Evolutionary conservation across 1,140 invertebrate genomes (phyloP), one percentile per base, ranked within the genome.

Genomic region (Conus betulinus): DNA sequence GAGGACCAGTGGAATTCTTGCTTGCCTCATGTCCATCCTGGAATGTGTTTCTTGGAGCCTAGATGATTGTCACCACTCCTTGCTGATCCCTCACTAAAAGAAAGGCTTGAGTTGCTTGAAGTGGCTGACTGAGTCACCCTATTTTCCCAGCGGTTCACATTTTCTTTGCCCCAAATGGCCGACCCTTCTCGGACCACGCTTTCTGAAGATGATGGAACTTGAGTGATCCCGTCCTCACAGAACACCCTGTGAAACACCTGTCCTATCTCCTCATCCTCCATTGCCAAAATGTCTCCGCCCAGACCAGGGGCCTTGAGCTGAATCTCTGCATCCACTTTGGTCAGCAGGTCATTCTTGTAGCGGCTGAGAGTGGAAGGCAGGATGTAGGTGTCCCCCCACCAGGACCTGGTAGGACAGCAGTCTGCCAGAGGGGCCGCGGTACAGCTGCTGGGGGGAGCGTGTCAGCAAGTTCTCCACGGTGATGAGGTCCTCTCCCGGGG

Each of bases 361-460:
- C 60, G 51, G 91, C 87, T 53, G 88, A 87, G 85, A 23, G 20
- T 79, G 85, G 71, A 25, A 3, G 85, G 85, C 20, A 87, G 83
- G 5, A 84, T 78, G 85, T 88, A 91, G 39, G 87, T 39, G 13
- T 85, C 84, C 23, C 23, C 91, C 91, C 87, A 92, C 90, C 20
- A 92, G 88, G 57, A 91, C 85, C 55, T 91, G 89, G 89, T 90
- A 92, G 23, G 91, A 88, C 78, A 92, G 63, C 88, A 90, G 88
- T 53, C 88, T 84, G 39, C 76, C 60, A 10, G 90, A 88, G 4
- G 91, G 89, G 0, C 90, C 91, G 81, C 87, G 84, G 55, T 87
- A 91, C 23, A 84, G 88, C n/a, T 87, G 82, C 8, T 17, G 23
- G 15, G 79, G 78, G 13, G 53, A 27, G 53, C 84, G 83, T 85